Base-by-base conservation (phyloP, 2,888 invertebrate genomes). In the Hypena proboscidalis region DNA sequence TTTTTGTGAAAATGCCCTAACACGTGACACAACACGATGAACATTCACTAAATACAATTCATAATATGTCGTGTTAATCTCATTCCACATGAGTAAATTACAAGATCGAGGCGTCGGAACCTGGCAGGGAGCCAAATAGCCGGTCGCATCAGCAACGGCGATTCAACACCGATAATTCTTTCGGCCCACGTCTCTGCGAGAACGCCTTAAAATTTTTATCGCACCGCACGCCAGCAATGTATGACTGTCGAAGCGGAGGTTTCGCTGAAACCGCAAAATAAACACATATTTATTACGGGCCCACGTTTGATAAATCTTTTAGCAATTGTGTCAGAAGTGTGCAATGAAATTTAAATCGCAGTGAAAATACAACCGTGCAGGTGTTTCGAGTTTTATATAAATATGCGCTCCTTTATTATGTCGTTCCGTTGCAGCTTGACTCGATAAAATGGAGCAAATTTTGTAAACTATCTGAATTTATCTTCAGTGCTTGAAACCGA, bases 1-100 rank as follows among this genome's bases (percentile, higher is more conserved):
- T n/a, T n/a, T n/a, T n/a, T 31, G 17, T 14, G 36, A 58, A 40
- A 36, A 61, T 46, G 15, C 36, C 15, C 25, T 29, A 25, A 34
- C 46, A 45, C 37, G 56, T 45, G 65, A 49, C 49, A 50, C 32
- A 31, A 50, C 33, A 59, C 62, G 63, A 70, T 70, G 74, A 65
- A 71, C 75, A 72, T 68, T 70, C 63, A 70, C 74, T 81, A 79
- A 83, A 81, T 79, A 80, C 77, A 70, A 73, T 70, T 79, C 80
- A 80, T 80, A n/a, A n/a, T n/a, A 83, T 83, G 80, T 76, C 77
- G 74, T 80, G 79, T 80, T 84, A 82, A 85, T 84, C 81, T 79
- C 77, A 74, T 83, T 82, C 76, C 77, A 71, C 80, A 73, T 70
- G 81, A 77, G 83, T 80, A 76, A 81, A 80, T 83, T 83, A 85